These are phyloP conservation scores for Scortum barcoo DNA, from an alignment of 2,113 vertebrate genomes.

Conservation along the genomic window DNA sequence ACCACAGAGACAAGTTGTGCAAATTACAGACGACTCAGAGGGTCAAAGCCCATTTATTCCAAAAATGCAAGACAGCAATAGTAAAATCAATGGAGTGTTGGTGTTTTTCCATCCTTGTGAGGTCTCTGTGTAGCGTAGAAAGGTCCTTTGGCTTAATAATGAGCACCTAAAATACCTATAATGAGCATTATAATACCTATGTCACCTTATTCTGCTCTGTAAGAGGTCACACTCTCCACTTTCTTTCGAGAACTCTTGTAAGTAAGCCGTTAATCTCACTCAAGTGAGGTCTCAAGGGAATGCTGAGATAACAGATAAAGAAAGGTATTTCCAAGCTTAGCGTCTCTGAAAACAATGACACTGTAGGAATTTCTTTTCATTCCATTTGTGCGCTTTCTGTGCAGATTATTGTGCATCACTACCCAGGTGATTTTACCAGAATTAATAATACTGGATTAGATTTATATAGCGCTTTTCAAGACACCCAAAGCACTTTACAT, in stretches of 20 bases:
- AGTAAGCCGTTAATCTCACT: conserved; percentile 19
- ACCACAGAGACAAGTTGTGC: background rate
- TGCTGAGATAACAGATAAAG: conserved; percentile 9
- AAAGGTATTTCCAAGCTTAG: background rate
- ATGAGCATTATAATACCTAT: background rate
- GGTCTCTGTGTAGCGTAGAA: background rate
- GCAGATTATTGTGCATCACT: background rate
- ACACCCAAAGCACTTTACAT: too few relatives aligned
- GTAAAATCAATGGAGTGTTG: background rate
- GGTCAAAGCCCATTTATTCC: conserved; percentile 28
- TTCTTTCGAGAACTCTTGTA: conserved; percentile 10
- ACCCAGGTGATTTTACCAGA: background rate
- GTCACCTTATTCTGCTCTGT: conserved; percentile 8
- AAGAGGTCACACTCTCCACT: background rate
- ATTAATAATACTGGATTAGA: too few relatives aligned
- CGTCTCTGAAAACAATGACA: conserved; percentile 9
- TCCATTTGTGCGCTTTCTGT: background rate
- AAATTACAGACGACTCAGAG: conserved; percentile 28
- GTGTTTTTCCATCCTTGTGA: conserved; percentile 30
- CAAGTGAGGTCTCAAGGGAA: background rate
- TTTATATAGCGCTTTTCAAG: too few relatives aligned
- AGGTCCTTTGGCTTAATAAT: conserved; percentile 8
- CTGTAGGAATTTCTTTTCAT: background rate
- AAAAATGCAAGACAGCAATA: conserved; percentile 20
- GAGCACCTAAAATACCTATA: background rate